These are phyloP conservation scores for Cavia aperea DNA, from an alignment of 2,113 vertebrate species.

Conservation along the genomic window DNA sequence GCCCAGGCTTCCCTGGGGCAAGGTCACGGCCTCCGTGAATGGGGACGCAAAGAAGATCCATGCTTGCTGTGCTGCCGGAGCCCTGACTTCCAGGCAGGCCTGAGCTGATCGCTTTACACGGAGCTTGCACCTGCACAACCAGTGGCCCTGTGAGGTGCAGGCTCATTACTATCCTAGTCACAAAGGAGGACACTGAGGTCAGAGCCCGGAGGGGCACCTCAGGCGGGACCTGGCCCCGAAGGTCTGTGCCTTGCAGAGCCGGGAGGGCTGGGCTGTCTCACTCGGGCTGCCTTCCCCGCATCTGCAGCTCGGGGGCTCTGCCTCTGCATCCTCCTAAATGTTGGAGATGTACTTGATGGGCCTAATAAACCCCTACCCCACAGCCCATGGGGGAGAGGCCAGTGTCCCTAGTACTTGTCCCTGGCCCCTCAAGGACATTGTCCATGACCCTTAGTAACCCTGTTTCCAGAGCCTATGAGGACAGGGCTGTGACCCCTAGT, in stretches of 20 bases:
- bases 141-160: background rate
- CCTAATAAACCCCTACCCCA: background rate
- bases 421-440: background rate
- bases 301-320: background rate
- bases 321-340: background rate
- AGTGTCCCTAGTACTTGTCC: no score
- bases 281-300: background rate
- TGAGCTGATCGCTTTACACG: background rate
- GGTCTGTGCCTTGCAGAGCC: background rate
- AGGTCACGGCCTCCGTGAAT: background rate
- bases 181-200: background rate
- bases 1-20: background rate
- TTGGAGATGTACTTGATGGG: background rate
- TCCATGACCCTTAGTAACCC: background rate
- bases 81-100: background rate
- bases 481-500: background rate
- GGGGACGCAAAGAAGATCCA: background rate
- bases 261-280: background rate
- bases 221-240: background rate
- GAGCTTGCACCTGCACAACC: background rate
- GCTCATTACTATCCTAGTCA: background rate
- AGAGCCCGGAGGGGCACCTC: background rate
- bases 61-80: fast-evolving
- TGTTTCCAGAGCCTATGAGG: background rate
- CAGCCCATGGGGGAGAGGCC: background rate